Conservation (phyloP, 2,113 vertebrate genomes). For the Paramormyrops kingsleyae region DNA sequence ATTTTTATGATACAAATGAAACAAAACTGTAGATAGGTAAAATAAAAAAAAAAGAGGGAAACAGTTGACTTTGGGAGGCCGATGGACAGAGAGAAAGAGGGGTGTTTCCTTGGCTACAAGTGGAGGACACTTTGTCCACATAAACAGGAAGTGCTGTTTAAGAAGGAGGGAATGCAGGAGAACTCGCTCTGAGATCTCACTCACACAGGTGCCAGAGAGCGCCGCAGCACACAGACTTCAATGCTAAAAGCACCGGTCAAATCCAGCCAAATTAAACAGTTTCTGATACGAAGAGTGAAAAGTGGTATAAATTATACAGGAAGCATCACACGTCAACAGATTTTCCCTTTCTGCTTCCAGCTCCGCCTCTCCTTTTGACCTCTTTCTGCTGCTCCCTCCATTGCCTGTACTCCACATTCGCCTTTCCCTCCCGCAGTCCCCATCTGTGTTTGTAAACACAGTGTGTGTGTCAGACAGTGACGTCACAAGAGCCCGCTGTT, state of each 20-base stretch:
- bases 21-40: neutral
- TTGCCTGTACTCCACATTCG: neutral
- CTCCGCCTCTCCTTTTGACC: neutral
- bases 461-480: neutral
- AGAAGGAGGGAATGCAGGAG: neutral
- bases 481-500: neutral
- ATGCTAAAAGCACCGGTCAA: neutral
- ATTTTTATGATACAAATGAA: neutral
- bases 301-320: neutral
- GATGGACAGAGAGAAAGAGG: neutral
- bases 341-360: neutral
- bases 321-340: neutral
- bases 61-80: neutral
- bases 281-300: neutral
- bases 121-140: constrained; percentile 19
- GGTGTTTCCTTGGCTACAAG: constrained; percentile 1
- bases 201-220: neutral
- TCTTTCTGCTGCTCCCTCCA: neutral
- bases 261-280: neutral
- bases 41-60: neutral
- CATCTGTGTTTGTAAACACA: constrained; percentile 9
- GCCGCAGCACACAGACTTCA: neutral
- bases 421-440: neutral
- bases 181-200: neutral
- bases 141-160: constrained; percentile 22